Evolutionary conservation across 1,140 invertebrate genomes (phyloP).

Genomic region (Carposina sasakii): DNA sequence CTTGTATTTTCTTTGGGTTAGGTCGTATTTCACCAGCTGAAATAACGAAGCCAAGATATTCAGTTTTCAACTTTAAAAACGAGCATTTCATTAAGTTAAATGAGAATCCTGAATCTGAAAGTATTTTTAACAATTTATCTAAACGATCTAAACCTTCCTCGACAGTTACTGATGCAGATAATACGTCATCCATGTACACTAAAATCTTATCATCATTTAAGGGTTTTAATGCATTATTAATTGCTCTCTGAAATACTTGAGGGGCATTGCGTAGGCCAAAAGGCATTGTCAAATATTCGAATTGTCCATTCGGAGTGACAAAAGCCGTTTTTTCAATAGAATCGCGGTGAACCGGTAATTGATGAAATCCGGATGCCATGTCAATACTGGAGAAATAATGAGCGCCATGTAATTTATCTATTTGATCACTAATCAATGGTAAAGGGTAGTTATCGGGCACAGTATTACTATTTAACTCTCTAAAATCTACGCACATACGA

Average conservation of each 20-base stretch:
- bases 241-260: constrained; percentile 34
- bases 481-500: constrained; percentile 17
- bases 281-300: constrained; percentile 30
- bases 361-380: constrained; percentile 56
- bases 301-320: constrained; percentile 38
- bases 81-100: constrained; percentile 33
- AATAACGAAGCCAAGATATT: constrained; percentile 23
- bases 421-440: constrained; percentile 63
- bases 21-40: constrained; percentile 15
- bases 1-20: constrained; percentile 23
- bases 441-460: constrained; percentile 65
- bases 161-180: constrained; percentile 15
- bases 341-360: constrained; percentile 40
- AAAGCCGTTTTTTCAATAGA: constrained; percentile 39
- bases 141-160: constrained; percentile 20
- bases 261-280: constrained; percentile 29
- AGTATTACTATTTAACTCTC: constrained; percentile 30
- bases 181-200: constrained; percentile 30
- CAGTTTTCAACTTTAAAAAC: constrained; percentile 24
- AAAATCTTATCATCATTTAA: constrained; percentile 9
- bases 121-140: constrained; percentile 15
- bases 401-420: constrained; percentile 36
- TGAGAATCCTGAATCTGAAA: constrained; percentile 24
- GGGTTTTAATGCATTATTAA: constrained; percentile 21
- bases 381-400: constrained; percentile 38